Evolutionary conservation across 2,888 invertebrate genomes (phyloP).

Genomic region (Cremastinae sp.): DNA sequence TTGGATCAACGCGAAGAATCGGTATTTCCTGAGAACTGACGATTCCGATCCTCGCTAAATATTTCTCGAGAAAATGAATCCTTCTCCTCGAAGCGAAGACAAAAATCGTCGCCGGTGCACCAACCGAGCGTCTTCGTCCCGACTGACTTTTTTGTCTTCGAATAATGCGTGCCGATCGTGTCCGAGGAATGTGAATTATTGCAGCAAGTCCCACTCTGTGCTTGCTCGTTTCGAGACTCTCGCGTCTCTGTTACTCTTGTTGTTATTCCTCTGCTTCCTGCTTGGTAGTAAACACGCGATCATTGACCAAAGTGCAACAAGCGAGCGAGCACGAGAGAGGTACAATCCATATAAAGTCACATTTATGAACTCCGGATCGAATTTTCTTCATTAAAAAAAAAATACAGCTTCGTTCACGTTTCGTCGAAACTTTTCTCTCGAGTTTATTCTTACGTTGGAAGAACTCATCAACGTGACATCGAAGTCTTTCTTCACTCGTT

Average conservation of each 20-base stretch:
- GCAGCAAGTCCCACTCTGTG: no score
- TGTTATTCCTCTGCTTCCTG: conserved; percentile 4
- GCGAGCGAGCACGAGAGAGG: background rate
- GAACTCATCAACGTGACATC: background rate
- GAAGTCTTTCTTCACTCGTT: conserved; percentile 8
- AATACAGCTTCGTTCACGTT: background rate
- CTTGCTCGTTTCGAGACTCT: no score
- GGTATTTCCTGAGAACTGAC: no score
- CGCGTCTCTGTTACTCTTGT: conserved; percentile 15
- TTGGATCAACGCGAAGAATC: no score
- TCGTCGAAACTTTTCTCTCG: background rate
- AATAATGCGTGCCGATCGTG: conserved; percentile 40
- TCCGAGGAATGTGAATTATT: conserved; percentile 51
- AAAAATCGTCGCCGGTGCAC: no score
- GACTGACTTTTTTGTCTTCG: conserved; percentile 1
- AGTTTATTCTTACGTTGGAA: background rate
- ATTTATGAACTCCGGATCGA: conserved; percentile 35
- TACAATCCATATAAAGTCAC: conserved; percentile 17
- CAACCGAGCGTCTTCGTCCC: background rate
- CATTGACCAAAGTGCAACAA: conserved; percentile 35
- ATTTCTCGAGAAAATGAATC: background rate
- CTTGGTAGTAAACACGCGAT: conserved; percentile 4
- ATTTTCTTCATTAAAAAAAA: background rate
- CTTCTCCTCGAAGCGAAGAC: no score
- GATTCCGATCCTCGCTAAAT: no score